Base-by-base conservation (phyloP, 2,797 vertebrate species). In the Pagetopsis macropterus region DNA sequence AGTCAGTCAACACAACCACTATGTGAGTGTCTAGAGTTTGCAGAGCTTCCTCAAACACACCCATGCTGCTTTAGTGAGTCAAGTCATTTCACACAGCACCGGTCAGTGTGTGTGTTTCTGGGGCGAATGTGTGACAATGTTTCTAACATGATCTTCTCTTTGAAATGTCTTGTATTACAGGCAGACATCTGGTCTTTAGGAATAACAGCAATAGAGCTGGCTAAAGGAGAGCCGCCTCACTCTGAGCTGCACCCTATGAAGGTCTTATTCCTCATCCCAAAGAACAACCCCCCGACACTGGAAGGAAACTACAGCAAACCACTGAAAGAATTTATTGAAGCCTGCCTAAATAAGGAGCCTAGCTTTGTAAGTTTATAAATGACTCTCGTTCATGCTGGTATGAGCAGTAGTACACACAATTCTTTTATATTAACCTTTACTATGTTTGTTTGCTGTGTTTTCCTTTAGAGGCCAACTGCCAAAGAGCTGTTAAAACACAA, bases 141-240 rank as follows among this genome's bases (percentile, higher is more conserved):
- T 40, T 33, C 15, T 70, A 17, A 78, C 1, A 16, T 3, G 5
- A 40, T 51, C 13, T 21, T 51, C 60, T 57, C 64, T 49, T 33
- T 70, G 40, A 11, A 57, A 52, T 67, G 50, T 81, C 37, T 58
- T 81, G 52, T 87, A 73, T 83, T 91, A 48, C 94, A 99, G 98
- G 98, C 98, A 65, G 98, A 99, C 89, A 98, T 99, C 92, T 99
- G 98, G 98, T 99, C 98, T 1, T 87, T 99, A 85, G 98, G 98
- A 73, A 99, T 99, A 87, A 99, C 98, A 0, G 97, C 98, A 2
- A 99, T 99, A 78, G 98, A 99, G 74, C 93, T 99, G 75, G 97
- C 98, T 0, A 99, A 97, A 92, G 98, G 98, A 77, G 97, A 99
- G 75, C 98, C 98, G 0, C 98, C 98, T 2, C 97, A 99, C 87